Base-by-base conservation (phyloP, 1,140 invertebrate species). In the Caerostris darwini region DNA sequence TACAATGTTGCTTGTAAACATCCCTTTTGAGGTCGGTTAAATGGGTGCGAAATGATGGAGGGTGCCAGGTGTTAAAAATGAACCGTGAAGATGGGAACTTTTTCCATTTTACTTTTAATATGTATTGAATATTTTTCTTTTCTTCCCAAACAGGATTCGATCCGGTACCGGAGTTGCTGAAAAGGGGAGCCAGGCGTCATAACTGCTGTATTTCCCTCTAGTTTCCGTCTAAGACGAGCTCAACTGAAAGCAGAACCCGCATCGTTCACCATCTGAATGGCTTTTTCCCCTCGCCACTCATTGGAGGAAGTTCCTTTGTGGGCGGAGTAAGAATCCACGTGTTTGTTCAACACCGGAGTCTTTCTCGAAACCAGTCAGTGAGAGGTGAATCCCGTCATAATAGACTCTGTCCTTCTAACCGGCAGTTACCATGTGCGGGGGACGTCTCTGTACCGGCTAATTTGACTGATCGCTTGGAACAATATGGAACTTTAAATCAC, bases 251-350 rank as follows among this genome's bases (percentile, higher is more conserved):
- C 88, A 58, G 88, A 81, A 91, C 71, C 90, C 58, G 90, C 34
- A 91, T 91, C 90, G 71, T 61, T 81, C 59, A 50, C 71, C 19
- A 56, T 17, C 56, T 56, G 69, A 64, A 83, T 85, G 90, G 77
- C 90, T 17, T 64, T 64, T 19, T 67, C 77, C 89, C 56, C 69
- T 82, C 54, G 10, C 50, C 71, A n/a, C 34, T 59, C 54, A 85
- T 92, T 83, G 90, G 77, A n/a, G 19, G 53, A 92, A 12, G n/a
- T 8, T 19, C 54, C 50, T 34, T n/a, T 59, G 90, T 85, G 61
- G 90, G 90, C 90, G 90, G 90, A 85, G 61, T 57, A 53, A 54
- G 50, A 59, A 19, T 85, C 90, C 90, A 92, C 90, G 90, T 92
- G 90, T 10, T 34, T 77, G 71, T 77, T 77, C 7, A 10, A 53